A percentile compares a stretch with the other conserved stretches of the same genome.
Evolutionary conservation across 2,888 invertebrate species (phyloP).

Genomic region (Cerceris rybyensis): DNA sequence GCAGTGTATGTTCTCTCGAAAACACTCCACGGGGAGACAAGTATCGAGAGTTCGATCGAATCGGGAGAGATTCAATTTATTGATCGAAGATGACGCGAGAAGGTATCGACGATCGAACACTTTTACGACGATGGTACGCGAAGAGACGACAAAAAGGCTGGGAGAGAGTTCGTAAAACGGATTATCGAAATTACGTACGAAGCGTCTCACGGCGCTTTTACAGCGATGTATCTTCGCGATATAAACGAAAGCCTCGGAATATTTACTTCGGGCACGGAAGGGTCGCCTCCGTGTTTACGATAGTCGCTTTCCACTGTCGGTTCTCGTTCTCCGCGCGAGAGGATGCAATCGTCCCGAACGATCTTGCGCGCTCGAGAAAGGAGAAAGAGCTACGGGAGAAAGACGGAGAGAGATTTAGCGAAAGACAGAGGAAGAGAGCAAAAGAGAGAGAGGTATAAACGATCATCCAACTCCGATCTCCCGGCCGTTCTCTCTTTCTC

Average conservation of each 20-base stretch:
- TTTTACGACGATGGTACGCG: neutral
- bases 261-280: conserved; percentile 44
- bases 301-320: conserved; percentile 48
- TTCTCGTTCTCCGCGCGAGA: conserved; percentile 49
- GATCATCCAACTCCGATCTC: conserved; percentile 48
- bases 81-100: too few species aligned
- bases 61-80: too few species aligned
- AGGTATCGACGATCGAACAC: too few species aligned
- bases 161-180: conserved; percentile 22
- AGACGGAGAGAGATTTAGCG: neutral
- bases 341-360: conserved; percentile 48
- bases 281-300: conserved; percentile 47
- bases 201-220: conserved; percentile 7
- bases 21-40: neutral
- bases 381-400: conserved; percentile 20
- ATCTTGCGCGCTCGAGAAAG: conserved; percentile 50
- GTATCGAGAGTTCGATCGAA: neutral
- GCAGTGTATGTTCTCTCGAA: neutral
- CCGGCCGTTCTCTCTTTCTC: conserved; percentile 31
- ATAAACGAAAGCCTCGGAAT: conserved; percentile 31
- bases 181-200: conserved; percentile 41
- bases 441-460: conserved; percentile 5
- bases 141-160: neutral
- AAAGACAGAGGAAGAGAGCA: neutral
- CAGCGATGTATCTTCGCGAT: conserved; percentile 21